Conservation (phyloP, 2,888 invertebrate genomes). For the Emmelina monodactyla region DNA sequence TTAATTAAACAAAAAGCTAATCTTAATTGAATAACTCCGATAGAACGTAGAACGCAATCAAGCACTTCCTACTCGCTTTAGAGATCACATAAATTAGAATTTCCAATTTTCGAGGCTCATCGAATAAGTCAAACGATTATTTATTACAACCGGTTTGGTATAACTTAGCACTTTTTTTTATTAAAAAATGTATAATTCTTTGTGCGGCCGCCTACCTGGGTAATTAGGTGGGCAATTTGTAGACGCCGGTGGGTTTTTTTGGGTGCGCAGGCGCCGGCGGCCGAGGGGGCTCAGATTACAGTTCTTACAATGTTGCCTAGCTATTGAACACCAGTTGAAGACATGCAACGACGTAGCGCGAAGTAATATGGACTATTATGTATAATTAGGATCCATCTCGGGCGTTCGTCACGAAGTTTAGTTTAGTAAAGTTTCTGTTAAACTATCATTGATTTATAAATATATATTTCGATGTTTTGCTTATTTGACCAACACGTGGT, state of each 20-base stretch:
- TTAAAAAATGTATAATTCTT: conserved; percentile 24
- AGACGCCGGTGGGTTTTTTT: conserved; percentile 24
- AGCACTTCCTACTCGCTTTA: not conserved
- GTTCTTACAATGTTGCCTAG: too few relatives aligned
- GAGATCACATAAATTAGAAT: not conserved
- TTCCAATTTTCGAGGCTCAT: not conserved
- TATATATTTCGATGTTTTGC: too few relatives aligned
- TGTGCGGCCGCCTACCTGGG: conserved; percentile 43
- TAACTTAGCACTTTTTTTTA: conserved; percentile 40
- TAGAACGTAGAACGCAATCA: not conserved
- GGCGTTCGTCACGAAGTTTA: too few relatives aligned
- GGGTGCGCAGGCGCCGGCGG: conserved; percentile 24
- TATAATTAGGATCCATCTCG: too few relatives aligned
- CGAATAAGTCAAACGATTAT: conserved; percentile 12
- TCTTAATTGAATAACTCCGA: too few relatives aligned
- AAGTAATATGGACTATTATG: too few relatives aligned
- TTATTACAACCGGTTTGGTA: conserved; percentile 30
- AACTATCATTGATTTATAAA: too few relatives aligned
- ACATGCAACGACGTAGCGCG: too few relatives aligned
- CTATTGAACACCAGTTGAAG: too few relatives aligned
- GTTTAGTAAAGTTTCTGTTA: too few relatives aligned
- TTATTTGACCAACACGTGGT: too few relatives aligned
- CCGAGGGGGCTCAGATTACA: conserved; percentile 7
- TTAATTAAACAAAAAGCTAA: too few relatives aligned
- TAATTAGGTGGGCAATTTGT: conserved; percentile 49